Evolutionary conservation across 2,888 invertebrate genomes (phyloP).

Genomic region (Octodonta nipae): DNA sequence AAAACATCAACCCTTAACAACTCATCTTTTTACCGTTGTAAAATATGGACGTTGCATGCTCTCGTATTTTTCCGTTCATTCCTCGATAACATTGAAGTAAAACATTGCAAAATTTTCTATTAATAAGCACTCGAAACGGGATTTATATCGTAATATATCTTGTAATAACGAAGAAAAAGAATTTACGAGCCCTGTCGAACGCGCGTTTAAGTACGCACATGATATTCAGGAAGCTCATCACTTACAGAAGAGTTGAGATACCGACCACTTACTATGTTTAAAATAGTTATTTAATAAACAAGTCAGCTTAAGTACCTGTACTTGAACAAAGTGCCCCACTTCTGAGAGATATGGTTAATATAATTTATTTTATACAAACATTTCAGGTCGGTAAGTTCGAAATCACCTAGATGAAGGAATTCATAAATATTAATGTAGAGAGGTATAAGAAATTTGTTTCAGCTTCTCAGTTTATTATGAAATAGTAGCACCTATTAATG

Average conservation of each 20-base stretch:
- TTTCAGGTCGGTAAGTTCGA: slow-evolving; percentile 19
- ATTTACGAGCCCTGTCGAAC: too few species aligned
- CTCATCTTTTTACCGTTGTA: too few species aligned
- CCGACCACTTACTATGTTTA: slow-evolving; percentile 26
- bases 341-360: slow-evolving; percentile 28
- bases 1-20: too few species aligned
- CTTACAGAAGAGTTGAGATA: slow-evolving; percentile 18
- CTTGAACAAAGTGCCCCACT: slow-evolving; percentile 30
- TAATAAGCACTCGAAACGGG: too few species aligned
- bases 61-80: too few species aligned
- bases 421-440: slow-evolving; percentile 19
- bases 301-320: slow-evolving; percentile 25
- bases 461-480: background rate
- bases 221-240: too few species aligned
- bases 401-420: slow-evolving; percentile 23
- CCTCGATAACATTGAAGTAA: too few species aligned
- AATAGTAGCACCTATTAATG: background rate
- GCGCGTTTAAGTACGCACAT: too few species aligned
- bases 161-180: too few species aligned
- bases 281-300: slow-evolving; percentile 31
- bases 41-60: too few species aligned
- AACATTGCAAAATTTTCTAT: too few species aligned
- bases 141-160: too few species aligned
- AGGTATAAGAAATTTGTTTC: background rate
- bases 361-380: slow-evolving; percentile 23